phyloP scores from a whole-genome alignment of 2,797 vertebrate genomes.

The Lagorchestes hirsutus region DNA sequence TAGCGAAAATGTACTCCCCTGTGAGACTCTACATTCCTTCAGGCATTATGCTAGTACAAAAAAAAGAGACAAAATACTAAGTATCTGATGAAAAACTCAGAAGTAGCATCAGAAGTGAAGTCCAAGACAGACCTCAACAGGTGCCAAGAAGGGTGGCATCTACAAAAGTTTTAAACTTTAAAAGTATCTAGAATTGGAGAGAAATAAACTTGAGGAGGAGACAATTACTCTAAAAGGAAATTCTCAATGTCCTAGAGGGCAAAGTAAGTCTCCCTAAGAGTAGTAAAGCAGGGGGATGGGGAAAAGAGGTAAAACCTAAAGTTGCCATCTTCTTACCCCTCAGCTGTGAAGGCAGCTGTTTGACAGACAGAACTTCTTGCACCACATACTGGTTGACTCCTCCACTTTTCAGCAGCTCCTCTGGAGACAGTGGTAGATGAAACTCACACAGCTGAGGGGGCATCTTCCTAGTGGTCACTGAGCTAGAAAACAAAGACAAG shows the following conservation, averaged over 20 bases:
- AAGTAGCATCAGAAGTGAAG: not conserved
- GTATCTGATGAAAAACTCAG: not conserved
- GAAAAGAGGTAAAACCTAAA: not conserved
- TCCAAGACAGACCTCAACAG: not conserved
- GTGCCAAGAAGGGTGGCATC: too few relatives aligned
- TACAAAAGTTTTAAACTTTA: not conserved
- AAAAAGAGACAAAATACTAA: too few relatives aligned
- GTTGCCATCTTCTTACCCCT: conserved; percentile 86
- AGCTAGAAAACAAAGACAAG: conserved; percentile 68
- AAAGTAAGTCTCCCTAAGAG: not conserved
- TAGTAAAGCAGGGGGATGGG: accelerated
- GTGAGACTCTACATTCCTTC: too few relatives aligned
- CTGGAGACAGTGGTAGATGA: conserved; percentile 88
- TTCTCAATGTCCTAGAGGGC: not conserved
- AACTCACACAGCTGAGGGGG: conserved; percentile 86
- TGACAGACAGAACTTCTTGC: conserved; percentile 88
- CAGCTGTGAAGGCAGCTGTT: conserved; percentile 87
- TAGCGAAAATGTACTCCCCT: too few relatives aligned
- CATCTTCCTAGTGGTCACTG: conserved; percentile 65
- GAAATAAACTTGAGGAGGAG: not conserved
- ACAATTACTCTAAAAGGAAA: not conserved
- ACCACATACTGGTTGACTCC: conserved; percentile 93
- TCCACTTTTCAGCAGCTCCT: conserved; percentile 90
- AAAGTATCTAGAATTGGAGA: not conserved
- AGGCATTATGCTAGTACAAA: too few relatives aligned